A percentile compares a stretch with the other conserved stretches of the same genome.
Evolutionary conservation across 1,140 invertebrate genomes (phyloP).

Genomic region (Micrasema minimum): DNA sequence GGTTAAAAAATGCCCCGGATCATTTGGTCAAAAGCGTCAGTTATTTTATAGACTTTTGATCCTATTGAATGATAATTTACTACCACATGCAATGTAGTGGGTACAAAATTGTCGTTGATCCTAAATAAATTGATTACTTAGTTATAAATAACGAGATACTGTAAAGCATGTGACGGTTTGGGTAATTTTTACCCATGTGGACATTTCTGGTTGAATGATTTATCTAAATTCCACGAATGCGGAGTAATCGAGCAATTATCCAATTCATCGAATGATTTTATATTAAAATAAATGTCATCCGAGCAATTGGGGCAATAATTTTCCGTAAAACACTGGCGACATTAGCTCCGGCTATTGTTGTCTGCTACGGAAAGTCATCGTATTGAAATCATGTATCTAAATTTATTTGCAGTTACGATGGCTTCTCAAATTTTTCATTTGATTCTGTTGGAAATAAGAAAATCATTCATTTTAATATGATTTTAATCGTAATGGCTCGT

Average conservation of each 20-base stretch:
- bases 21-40: no score
- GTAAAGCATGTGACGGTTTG: neutral
- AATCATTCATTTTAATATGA: no score
- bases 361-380: constrained; percentile 42
- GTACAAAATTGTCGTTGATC: no score
- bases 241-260: constrained; percentile 50
- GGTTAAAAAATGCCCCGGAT: no score
- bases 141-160: constrained; percentile 8
- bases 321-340: constrained; percentile 47
- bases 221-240: constrained; percentile 40
- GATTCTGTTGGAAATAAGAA: constrained; percentile 39
- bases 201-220: constrained; percentile 47
- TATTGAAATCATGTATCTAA: constrained; percentile 28
- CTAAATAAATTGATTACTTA: constrained; percentile 17
- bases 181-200: neutral
- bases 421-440: constrained; percentile 37
- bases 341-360: constrained; percentile 50
- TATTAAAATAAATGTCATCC: constrained; percentile 54
- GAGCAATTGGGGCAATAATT: constrained; percentile 51
- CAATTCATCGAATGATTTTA: constrained; percentile 54
- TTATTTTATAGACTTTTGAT: no score
- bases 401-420: constrained; percentile 37
- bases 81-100: no score
- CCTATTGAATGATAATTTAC: no score
- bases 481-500: no score